These are phyloP conservation scores for Himalopsyche anomala DNA, from an alignment of 2,888 invertebrate genomes.

Conservation along the genomic window DNA sequence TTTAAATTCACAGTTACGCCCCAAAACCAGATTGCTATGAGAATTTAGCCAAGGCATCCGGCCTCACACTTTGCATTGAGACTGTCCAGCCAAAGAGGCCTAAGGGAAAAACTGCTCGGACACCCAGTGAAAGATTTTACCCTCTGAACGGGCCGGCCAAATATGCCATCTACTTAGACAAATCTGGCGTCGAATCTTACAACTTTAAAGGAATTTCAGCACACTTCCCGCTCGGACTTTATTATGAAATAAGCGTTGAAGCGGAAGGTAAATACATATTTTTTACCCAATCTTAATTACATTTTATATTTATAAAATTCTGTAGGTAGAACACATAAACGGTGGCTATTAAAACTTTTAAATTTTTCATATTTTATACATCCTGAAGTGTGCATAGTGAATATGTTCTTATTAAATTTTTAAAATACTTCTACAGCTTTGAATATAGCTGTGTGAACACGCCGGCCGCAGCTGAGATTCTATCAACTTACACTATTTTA, in stretches of 20 bases:
- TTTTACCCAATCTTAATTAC: no score
- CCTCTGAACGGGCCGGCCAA: slow-evolving; percentile 83
- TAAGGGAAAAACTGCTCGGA: background rate
- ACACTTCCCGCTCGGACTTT: background rate
- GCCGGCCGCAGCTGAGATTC: no score
- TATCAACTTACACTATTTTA: no score
- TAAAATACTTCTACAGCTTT: no score
- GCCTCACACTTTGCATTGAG: slow-evolving; percentile 85
- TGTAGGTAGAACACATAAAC: no score
- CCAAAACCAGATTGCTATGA: slow-evolving; percentile 80
- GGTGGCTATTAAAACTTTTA: no score
- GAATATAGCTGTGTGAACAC: no score
- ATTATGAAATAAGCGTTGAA: background rate
- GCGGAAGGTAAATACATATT: slow-evolving; percentile 1
- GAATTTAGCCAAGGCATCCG: slow-evolving; percentile 81
- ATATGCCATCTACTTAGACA: slow-evolving; percentile 81
- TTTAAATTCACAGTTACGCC: no score
- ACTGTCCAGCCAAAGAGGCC: slow-evolving; percentile 69
- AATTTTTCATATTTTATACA: no score
- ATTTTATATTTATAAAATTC: no score
- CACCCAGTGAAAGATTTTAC: slow-evolving; percentile 68
- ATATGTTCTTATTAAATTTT: no score
- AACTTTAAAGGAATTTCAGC: background rate
- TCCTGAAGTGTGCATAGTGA: no score
- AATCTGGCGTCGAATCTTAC: slow-evolving; percentile 73